These are phyloP conservation scores for Asbolus verrucosus DNA, from an alignment of 1,140 invertebrate genomes.

Conservation along the genomic window DNA sequence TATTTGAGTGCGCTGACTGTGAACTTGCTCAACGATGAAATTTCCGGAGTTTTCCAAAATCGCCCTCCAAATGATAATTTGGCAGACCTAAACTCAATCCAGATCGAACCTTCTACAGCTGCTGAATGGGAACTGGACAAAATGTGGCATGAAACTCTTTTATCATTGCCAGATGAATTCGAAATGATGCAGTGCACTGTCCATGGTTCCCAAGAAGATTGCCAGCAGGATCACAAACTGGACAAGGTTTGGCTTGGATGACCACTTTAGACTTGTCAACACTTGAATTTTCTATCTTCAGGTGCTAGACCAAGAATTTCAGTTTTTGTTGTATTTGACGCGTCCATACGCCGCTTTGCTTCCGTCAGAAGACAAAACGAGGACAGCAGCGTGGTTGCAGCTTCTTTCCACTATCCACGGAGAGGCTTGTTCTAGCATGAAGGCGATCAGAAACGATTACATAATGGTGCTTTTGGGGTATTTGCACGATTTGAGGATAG, in stretches of 20 bases:
- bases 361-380: conserved; percentile 60
- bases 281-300: conserved; percentile 41
- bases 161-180: conserved; percentile 59
- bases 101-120: conserved; percentile 47
- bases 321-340: conserved; percentile 64
- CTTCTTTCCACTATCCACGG: conserved; percentile 63
- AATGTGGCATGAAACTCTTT: conserved; percentile 60
- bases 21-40: conserved; percentile 60
- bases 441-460: conserved; percentile 66
- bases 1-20: conserved; percentile 60
- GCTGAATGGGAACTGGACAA: conserved; percentile 62
- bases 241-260: conserved; percentile 55
- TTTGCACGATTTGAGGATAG: conserved; percentile 59
- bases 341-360: conserved; percentile 64
- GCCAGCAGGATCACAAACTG: conserved; percentile 59
- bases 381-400: conserved; percentile 65
- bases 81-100: conserved; percentile 52
- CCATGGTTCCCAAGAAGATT: conserved; percentile 55
- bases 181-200: conserved; percentile 59
- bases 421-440: conserved; percentile 64
- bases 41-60: conserved; percentile 56
- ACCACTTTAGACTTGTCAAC: conserved; percentile 2
- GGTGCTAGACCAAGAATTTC: conserved; percentile 66
- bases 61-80: conserved; percentile 58
- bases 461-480: conserved; percentile 66